Evolutionary conservation across 1,140 invertebrate genomes (phyloP).

Genomic region (Camponotus floridanus): DNA sequence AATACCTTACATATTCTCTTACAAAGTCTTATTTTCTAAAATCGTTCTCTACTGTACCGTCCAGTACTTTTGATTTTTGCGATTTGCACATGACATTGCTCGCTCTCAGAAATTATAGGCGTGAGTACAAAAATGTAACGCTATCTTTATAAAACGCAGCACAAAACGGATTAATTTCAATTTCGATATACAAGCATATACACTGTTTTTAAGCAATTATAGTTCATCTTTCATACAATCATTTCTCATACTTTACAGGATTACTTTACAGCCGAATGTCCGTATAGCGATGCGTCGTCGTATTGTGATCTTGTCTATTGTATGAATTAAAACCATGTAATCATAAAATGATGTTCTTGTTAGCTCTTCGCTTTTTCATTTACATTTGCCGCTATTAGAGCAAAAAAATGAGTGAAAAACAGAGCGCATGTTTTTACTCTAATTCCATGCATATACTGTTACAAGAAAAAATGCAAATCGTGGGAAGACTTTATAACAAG

Average conservation of each 20-base stretch:
- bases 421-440: too few relatives aligned
- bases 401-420: too few relatives aligned
- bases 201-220: conserved; percentile 28
- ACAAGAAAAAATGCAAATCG: too few relatives aligned
- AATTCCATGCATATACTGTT: too few relatives aligned
- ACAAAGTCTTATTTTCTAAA: conserved; percentile 45
- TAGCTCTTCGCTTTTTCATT: too few relatives aligned
- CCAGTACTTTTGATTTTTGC: conserved; percentile 54
- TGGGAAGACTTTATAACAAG: too few relatives aligned
- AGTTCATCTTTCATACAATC: conserved; percentile 18
- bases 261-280: background rate
- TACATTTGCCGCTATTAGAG: too few relatives aligned
- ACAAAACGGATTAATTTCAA: conserved; percentile 28
- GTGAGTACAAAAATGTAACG: conserved; percentile 18
- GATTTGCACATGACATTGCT: conserved; percentile 39
- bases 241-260: conserved; percentile 36
- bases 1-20: conserved; percentile 25
- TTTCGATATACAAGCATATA: conserved; percentile 46
- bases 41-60: conserved; percentile 29
- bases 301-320: too few relatives aligned
- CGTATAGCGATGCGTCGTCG: too few relatives aligned
- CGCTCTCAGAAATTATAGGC: conserved; percentile 30
- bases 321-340: too few relatives aligned
- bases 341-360: too few relatives aligned
- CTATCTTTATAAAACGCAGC: background rate